A percentile compares a stretch with the other conserved stretches of the same genome.
These are phyloP conservation scores for Rhadinocentrus ornatus DNA, from an alignment of 2,797 vertebrate species.

Conservation along the genomic window DNA sequence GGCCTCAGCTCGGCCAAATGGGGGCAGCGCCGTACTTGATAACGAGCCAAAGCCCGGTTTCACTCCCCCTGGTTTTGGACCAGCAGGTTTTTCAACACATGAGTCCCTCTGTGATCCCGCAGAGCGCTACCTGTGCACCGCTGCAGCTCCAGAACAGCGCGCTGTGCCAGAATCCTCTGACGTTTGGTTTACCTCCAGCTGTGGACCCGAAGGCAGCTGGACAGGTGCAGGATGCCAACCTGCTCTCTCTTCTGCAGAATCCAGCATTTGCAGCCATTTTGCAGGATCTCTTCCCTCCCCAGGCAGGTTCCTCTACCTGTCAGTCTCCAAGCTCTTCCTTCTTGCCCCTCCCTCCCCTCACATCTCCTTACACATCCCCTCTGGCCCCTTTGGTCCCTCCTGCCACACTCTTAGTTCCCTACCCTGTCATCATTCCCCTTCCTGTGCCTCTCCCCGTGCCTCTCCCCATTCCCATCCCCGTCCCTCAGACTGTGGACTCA, in stretches of 20 bases:
- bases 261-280: slow-evolving; percentile 91
- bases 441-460: slow-evolving; percentile 94
- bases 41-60: slow-evolving; percentile 91
- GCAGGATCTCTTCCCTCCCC: slow-evolving; percentile 92
- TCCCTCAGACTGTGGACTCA: slow-evolving; percentile 85
- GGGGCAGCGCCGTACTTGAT: slow-evolving; percentile 90
- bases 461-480: slow-evolving; percentile 91
- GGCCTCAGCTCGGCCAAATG: slow-evolving; percentile 86
- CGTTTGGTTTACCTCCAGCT: slow-evolving; percentile 81
- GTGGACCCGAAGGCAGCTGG: slow-evolving; percentile 88
- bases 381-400: slow-evolving; percentile 92
- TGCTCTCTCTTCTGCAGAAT: slow-evolving; percentile 91
- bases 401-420: slow-evolving; percentile 93
- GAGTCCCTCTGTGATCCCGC: slow-evolving; percentile 89
- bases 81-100: slow-evolving; percentile 96
- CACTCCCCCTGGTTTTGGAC: slow-evolving; percentile 92
- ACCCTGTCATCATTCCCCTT: slow-evolving; percentile 93
- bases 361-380: slow-evolving; percentile 87
- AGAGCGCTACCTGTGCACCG: slow-evolving; percentile 80
- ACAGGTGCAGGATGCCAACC: slow-evolving; percentile 85
- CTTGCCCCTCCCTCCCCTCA: slow-evolving; percentile 83
- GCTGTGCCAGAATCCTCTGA: slow-evolving; percentile 86
- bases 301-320: slow-evolving; percentile 82
- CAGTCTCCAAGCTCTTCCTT: slow-evolving; percentile 84
- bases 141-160: slow-evolving; percentile 84